Evolutionary conservation across 2,888 invertebrate genomes (phyloP).

Genomic region (Girardia tigrina): DNA sequence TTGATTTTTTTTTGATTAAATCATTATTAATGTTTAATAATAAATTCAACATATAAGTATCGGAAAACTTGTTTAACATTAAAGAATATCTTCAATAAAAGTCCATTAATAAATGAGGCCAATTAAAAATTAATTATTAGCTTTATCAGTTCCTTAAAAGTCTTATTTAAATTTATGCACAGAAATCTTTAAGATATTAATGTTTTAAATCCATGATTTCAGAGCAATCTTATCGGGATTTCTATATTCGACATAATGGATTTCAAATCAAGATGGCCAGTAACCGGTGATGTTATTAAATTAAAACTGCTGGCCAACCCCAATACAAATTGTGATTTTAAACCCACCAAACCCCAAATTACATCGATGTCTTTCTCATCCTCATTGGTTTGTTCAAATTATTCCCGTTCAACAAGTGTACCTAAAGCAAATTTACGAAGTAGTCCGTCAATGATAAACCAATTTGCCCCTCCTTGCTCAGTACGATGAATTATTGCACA

Average conservation of each 20-base stretch:
- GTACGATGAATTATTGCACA: too few species aligned
- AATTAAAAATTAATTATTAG: too few species aligned
- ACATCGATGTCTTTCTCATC: not conserved
- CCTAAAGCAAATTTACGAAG: not conserved
- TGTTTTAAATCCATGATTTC: too few species aligned
- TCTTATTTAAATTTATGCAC: too few species aligned
- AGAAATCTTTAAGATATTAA: too few species aligned
- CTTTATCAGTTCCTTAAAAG: too few species aligned
- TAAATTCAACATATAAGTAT: too few species aligned
- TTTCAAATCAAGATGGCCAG: slow-evolving; percentile 19
- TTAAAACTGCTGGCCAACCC: not conserved
- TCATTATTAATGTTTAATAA: too few species aligned
- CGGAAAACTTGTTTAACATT: too few species aligned
- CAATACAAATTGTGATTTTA: not conserved
- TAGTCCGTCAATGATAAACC: not conserved
- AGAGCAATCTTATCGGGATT: slow-evolving; percentile 8
- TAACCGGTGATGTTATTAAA: not conserved
- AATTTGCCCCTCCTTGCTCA: slow-evolving; percentile 1
- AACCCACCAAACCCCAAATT: not conserved
- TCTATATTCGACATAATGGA: slow-evolving; percentile 9
- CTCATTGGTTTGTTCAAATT: not conserved
- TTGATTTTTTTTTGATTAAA: too few species aligned
- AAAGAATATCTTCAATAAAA: too few species aligned
- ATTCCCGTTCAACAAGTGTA: slow-evolving; percentile 8
- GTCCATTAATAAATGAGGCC: too few species aligned